phyloP scores from a whole-genome alignment of 2,888 invertebrate genomes.

The Cyclophora albipunctata region DNA sequence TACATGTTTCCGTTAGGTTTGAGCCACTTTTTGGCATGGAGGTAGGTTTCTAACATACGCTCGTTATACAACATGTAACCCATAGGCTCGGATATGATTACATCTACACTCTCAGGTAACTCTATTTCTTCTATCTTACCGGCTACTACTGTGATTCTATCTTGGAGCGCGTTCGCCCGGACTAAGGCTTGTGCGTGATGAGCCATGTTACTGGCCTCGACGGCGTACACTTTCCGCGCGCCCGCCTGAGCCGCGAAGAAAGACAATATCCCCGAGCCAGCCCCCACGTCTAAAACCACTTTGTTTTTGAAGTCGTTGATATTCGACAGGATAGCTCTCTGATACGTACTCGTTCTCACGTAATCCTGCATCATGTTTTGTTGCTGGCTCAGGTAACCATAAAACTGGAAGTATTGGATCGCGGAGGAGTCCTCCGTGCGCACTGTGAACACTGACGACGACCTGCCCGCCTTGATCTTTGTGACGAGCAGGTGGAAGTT shows the following conservation, averaged over 20 bases:
- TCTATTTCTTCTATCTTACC: constrained; percentile 99
- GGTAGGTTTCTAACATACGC: constrained; percentile 98
- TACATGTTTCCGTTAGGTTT: constrained; percentile 96
- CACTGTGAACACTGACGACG: constrained; percentile 91
- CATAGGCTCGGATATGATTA: constrained; percentile 99
- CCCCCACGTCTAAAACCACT: constrained; percentile 97
- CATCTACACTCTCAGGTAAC: constrained; percentile 95
- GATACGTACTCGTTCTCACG: constrained; percentile 98
- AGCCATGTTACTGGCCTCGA: constrained; percentile 99
- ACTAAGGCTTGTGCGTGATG: constrained; percentile 95
- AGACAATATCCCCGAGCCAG: constrained; percentile 98
- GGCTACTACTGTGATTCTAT: constrained; percentile 92
- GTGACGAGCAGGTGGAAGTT: constrained; percentile 83
- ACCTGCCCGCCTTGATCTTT: constrained; percentile 83
- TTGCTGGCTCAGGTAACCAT: constrained; percentile 98
- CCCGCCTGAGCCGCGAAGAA: constrained; percentile 99
- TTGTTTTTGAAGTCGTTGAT: constrained; percentile 92
- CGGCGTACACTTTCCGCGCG: constrained; percentile 96
- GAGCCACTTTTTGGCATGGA: constrained; percentile 99
- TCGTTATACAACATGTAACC: constrained; percentile 99
- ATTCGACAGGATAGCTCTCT: constrained; percentile 96
- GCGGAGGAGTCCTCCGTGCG: constrained; percentile 99
- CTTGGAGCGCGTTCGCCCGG: constrained; percentile 89
- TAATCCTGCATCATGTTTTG: constrained; percentile 99
- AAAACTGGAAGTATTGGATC: constrained; percentile 99